Base-by-base conservation (phyloP, 2,113 vertebrate genomes). In the Rhea americana region DNA sequence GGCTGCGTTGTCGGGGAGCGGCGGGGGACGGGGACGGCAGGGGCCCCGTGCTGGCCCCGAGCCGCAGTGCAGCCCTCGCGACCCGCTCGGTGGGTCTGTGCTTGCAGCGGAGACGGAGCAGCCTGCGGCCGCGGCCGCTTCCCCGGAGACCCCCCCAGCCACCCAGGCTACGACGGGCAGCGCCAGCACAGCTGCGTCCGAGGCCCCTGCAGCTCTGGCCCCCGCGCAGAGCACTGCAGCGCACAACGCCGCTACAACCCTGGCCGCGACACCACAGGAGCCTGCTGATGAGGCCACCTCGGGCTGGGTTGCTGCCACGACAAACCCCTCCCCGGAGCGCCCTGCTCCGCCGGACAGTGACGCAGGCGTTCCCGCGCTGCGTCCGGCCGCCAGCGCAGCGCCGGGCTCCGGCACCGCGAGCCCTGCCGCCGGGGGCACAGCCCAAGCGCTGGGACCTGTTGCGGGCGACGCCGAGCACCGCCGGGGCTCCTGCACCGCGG, bases 351-450 rank as follows among this genome's bases (percentile, higher is more conserved):
- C 0, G 14, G 25, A 39, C 32, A 9, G 26, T 1, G 1, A 0
- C 0, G 0, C 39, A 5, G 6, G n/a, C 26, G 20, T 13, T 11
- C 13, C 62, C 56, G 7, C 53, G 1, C 4, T 0, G 3, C 26
- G 0, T 1, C 17, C 0, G 0, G 30, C 63, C 68, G 18, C 30
- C 45, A 18, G 7, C 53, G 1, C 3, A 0, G 3, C 59, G 6
- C 37, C 47, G 5, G 15, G 11, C 37, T 7, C 81, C 11, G 4
- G 14, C 30, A 21, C 11, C 4, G 1, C 0, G 2, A 63, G 30
- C 7, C 16, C 45, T 9, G 2, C 5, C 1, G 12, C 22, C 9
- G 17, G 30, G 9, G 28, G 22, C 18, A 24, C 13, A 7, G 24
- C 55, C 5, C 32, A 22, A 24, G 41, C 3, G 1, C 63, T 4